Percentiles rank a stretch among this genome's conserved stretches.
phyloP scores from a whole-genome alignment of 2,888 invertebrate species.

The Dinocampus coccinellae region DNA sequence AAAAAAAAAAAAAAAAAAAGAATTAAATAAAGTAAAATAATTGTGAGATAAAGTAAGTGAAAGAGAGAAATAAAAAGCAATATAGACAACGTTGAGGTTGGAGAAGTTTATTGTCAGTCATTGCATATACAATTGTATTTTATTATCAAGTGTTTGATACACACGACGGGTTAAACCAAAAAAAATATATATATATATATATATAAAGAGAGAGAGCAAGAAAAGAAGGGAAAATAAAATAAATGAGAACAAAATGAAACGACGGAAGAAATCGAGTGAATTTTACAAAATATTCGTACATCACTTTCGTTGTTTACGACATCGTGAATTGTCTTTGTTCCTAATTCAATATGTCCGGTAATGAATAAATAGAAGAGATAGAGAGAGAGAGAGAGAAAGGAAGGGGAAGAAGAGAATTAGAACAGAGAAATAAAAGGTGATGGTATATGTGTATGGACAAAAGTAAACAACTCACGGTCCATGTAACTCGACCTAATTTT shows the following conservation, averaged over 20 bases:
- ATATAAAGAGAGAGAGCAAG: not conserved
- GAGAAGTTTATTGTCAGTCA: conserved; percentile 41
- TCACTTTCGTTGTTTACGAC: not conserved
- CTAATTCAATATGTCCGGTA: conserved; percentile 25
- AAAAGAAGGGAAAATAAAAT: not conserved
- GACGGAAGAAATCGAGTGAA: conserved; percentile 11
- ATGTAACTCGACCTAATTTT: conserved; percentile 28
- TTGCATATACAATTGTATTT: conserved; percentile 7
- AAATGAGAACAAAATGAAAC: not conserved
- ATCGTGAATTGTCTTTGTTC: conserved; percentile 22
- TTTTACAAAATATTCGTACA: not conserved
- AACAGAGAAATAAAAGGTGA: not conserved
- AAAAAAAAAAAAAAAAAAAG: no score
- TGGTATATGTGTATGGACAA: conserved; percentile 7
- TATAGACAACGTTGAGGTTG: conserved; percentile 36
- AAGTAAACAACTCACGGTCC: conserved; percentile 26
- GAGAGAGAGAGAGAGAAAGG: not conserved
- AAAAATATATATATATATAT: not conserved
- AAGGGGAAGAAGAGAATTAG: no score
- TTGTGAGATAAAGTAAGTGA: no score
- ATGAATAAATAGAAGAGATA: not conserved
- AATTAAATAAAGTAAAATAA: no score
- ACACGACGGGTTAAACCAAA: conserved; percentile 9
- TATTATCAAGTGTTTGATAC: conserved; percentile 7
- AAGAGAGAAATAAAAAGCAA: conserved; percentile 31